phyloP scores from a whole-genome alignment of 2,797 vertebrate genomes.

The Synanceia verrucosa region DNA sequence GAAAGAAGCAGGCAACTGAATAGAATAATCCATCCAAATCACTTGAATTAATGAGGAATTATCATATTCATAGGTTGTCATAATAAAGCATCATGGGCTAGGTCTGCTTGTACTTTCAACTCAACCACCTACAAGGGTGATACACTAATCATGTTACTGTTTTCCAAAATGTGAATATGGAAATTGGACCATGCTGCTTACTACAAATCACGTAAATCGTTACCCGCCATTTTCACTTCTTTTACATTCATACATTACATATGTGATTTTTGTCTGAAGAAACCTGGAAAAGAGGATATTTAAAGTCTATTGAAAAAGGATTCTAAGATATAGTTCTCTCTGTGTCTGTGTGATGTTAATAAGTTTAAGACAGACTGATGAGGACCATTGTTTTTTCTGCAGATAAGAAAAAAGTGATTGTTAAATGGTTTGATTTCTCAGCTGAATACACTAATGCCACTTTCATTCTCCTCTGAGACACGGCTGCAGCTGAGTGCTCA shows the following conservation, averaged over 20 bases:
- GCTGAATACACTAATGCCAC: slow-evolving; percentile 33
- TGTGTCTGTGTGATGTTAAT: not conserved
- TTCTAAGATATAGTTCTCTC: not conserved
- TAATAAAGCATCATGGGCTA: not conserved
- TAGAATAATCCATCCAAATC: not conserved
- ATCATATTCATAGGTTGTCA: not conserved
- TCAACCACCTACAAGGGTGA: not conserved
- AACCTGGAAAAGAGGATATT: not conserved
- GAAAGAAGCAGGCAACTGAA: not conserved
- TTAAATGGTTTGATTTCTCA: slow-evolving; percentile 27
- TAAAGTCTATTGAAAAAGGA: not conserved
- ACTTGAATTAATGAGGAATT: not conserved
- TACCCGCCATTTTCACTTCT: not conserved
- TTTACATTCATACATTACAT: too few relatives aligned
- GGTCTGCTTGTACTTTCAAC: not conserved
- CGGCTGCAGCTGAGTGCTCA: slow-evolving; percentile 35
- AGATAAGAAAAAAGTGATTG: slow-evolving; percentile 1
- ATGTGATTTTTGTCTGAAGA: not conserved
- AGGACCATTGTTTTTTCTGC: too few relatives aligned
- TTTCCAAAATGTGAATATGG: not conserved
- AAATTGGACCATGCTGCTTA: not conserved
- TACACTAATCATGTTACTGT: not conserved
- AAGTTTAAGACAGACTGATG: too few relatives aligned
- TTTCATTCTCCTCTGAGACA: slow-evolving; percentile 12
- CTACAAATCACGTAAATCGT: not conserved